Conservation (phyloP, 2,797 vertebrate genomes). For the Hydrolagus colliei region DNA sequence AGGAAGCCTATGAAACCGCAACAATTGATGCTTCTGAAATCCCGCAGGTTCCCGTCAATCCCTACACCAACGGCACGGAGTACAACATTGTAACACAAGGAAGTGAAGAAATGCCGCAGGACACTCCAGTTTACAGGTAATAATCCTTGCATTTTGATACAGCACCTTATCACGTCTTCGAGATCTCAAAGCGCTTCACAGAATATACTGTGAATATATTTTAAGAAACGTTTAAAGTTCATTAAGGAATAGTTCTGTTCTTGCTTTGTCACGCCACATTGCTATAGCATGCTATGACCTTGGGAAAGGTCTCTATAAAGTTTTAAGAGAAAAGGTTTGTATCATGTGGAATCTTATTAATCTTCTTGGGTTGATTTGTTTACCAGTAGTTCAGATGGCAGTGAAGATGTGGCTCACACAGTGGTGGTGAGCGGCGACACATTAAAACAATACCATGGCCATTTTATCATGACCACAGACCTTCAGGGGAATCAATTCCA, state of each 20-base stretch:
- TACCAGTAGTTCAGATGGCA: constrained; percentile 50
- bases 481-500: constrained; percentile 65
- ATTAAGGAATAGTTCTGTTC: not conserved
- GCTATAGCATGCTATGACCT: not conserved
- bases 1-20: constrained; percentile 62
- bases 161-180: no score
- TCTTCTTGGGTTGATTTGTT: not conserved
- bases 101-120: constrained; percentile 65
- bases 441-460: constrained; percentile 61
- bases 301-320: not conserved
- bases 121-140: constrained; percentile 66
- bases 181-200: no score
- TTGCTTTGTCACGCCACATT: not conserved
- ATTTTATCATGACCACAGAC: constrained; percentile 66
- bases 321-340: not conserved
- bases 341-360: not conserved
- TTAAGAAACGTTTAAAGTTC: not conserved
- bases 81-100: constrained; percentile 75
- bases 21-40: constrained; percentile 57
- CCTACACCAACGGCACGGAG: constrained; percentile 58
- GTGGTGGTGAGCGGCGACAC: constrained; percentile 57
- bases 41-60: constrained; percentile 73
- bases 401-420: constrained; percentile 47
- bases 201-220: no score
- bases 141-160: no score